Evolutionary conservation across 2,113 vertebrate species (phyloP).

Genomic region (Oplegnathus fasciatus): DNA sequence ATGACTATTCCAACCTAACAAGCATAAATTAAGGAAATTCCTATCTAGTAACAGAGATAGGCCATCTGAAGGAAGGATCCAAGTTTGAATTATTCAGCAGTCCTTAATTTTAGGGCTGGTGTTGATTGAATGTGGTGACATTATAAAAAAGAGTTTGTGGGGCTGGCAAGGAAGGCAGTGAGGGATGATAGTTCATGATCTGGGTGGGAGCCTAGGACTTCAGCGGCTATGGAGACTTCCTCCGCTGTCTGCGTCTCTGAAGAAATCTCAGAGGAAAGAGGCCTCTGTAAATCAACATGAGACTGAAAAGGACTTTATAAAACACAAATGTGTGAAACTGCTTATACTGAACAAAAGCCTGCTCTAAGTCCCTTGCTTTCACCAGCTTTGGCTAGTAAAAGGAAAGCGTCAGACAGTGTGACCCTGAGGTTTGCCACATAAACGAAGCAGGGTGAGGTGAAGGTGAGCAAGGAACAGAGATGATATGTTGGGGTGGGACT

Average conservation of each 20-base stretch:
- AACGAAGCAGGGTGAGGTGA: conserved; percentile 64
- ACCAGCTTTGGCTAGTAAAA: conserved; percentile 72
- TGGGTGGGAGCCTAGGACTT: conserved; percentile 53
- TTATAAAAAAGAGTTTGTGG: conserved; percentile 59
- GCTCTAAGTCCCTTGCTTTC: conserved; percentile 52
- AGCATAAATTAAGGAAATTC: conserved; percentile 84
- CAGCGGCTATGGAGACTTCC: conserved; percentile 63
- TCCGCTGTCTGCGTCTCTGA: conserved; percentile 63
- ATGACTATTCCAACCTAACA: conserved; percentile 80
- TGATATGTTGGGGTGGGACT: conserved; percentile 55
- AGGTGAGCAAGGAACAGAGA: conserved; percentile 59
- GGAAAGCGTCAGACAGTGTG: conserved; percentile 48
- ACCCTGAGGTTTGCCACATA: conserved; percentile 74
- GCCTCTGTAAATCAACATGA: conserved; percentile 73
- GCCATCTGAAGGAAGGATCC: conserved; percentile 67
- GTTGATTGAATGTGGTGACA: conserved; percentile 80
- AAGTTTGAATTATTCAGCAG: conserved; percentile 75
- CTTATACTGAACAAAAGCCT: conserved; percentile 70
- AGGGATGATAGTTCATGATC: conserved; percentile 58
- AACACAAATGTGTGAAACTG: conserved; percentile 80
- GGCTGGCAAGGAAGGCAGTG: conserved; percentile 46
- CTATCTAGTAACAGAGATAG: conserved; percentile 80
- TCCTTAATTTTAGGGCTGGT: conserved; percentile 75
- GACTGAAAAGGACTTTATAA: conserved; percentile 76
- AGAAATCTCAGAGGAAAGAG: conserved; percentile 57